phyloP scores from a whole-genome alignment of 2,888 invertebrate genomes.

The Caenorhabditis imperialis region DNA sequence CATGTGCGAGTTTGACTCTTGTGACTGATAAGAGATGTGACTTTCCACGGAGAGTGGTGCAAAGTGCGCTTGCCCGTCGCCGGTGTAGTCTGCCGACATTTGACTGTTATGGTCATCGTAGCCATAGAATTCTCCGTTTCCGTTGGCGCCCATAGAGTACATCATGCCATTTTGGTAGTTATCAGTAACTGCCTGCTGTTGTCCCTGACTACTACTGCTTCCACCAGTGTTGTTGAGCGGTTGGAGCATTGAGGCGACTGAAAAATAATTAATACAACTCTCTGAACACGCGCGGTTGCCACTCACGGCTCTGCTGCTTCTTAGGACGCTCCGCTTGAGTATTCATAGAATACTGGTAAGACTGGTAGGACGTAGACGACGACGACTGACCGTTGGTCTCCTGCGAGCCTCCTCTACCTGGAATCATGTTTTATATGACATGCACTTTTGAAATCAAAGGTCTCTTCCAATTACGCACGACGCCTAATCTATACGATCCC shows the following conservation, averaged over 20 bases:
- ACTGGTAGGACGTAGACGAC: conserved; percentile 3
- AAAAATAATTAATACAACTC: background rate
- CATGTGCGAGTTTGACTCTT: conserved; percentile 14
- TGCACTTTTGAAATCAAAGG: no score
- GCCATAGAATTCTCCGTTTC: no score
- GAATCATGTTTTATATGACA: no score
- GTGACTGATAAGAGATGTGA: conserved; percentile 15
- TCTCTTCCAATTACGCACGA: no score
- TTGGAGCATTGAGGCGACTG: conserved; percentile 21
- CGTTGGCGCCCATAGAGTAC: no score
- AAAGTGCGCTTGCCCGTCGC: background rate
- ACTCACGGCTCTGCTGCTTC: conserved; percentile 12
- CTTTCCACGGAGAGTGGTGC: conserved; percentile 21
- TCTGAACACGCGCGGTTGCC: background rate
- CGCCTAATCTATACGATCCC: no score
- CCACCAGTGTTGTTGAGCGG: conserved; percentile 1
- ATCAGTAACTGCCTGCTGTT: no score
- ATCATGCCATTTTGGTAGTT: no score
- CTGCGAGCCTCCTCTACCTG: no score
- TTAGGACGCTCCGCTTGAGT: background rate
- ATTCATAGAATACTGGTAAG: conserved; percentile 1
- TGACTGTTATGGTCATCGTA: no score
- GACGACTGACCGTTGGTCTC: background rate
- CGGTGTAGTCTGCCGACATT: no score
- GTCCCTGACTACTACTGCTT: no score